Conservation (phyloP, 2,888 invertebrate genomes). For the Bombylius major region DNA sequence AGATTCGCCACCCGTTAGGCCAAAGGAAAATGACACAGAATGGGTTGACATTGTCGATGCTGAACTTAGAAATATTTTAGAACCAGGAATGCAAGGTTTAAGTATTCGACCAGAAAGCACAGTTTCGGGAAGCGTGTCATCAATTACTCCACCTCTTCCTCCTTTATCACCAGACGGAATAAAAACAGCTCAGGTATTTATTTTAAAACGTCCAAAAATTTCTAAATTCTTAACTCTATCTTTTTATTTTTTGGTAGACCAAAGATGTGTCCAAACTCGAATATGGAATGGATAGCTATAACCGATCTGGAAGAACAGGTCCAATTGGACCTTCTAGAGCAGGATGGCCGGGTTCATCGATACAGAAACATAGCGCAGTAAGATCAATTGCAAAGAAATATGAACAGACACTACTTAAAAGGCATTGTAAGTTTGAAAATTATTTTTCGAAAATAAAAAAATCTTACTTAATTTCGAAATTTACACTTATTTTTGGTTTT, state of each 20-base stretch:
- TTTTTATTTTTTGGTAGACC: conserved; percentile 7
- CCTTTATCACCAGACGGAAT: conserved; percentile 56
- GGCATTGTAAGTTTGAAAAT: conserved; percentile 15
- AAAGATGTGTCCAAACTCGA: conserved; percentile 36
- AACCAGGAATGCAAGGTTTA: conserved; percentile 56
- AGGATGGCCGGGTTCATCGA: conserved; percentile 17
- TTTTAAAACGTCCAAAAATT: not conserved
- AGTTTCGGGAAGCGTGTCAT: conserved; percentile 51
- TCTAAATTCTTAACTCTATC: not conserved
- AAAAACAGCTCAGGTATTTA: conserved; percentile 11
- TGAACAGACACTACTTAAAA: conserved; percentile 17
- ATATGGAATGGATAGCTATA: conserved; percentile 40
- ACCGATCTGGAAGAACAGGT: conserved; percentile 29
- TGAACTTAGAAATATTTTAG: conserved; percentile 62
- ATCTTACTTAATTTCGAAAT: not conserved
- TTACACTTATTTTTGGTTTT: not conserved
- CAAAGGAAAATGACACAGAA: conserved; percentile 51
- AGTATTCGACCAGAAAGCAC: conserved; percentile 48
- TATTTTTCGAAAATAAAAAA: not conserved
- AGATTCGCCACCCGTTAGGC: conserved; percentile 35
- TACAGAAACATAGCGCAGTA: conserved; percentile 14
- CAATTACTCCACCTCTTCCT: conserved; percentile 66
- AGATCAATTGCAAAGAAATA: conserved; percentile 16
- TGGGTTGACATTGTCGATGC: conserved; percentile 75
- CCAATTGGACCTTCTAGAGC: conserved; percentile 23